Evolutionary conservation across 2,888 invertebrate genomes (phyloP), one percentile per base, ranked within the genome.

Genomic region (Acleris holmiana): DNA sequence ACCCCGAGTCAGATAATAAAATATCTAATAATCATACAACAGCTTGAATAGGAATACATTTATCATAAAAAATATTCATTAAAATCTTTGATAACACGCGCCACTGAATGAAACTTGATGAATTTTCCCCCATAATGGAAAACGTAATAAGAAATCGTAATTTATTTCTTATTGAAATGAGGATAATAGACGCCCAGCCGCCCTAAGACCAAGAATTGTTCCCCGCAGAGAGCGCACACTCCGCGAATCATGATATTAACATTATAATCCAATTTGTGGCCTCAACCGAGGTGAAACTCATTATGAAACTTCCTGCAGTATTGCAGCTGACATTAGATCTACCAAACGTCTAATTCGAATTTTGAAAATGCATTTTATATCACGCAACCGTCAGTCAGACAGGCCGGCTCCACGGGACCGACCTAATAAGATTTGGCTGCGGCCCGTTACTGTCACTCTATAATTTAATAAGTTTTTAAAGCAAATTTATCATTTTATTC

Each of bases 111-210:
- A 83, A 85, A 87, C 85, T 86, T 86, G 85, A 87, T 85, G 87
- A 86, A 89, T 88, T 86, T 85, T 82, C 83, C 76, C 80, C 78
- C 82, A 83, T 88, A 89, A 89, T 89, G 86, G 89, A 85, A 88
- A 91, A 88, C 83, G 86, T 91, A 91, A 90, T 91, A 91, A 90
- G 88, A 89, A 91, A 89, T 89, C 86, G 86, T 88, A 91, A 90
- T 91, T 91, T 91, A 91, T 91, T 89, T 91, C 91, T 89, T 89
- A 91, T 91, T 90, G 91, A 89, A 91, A 89, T 84, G 88, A 86
- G 89, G 86, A 90, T 89, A 91, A 90, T 89, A 86, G 89, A 84
- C 84, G 85, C 82, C 77, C 78, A 80, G 79, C 76, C 83, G 78
- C 86, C 85, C 84, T 82, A 80, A 84, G 84, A 79, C 82, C 77